Percentiles rank a stretch among this genome's conserved stretches.
Evolutionary conservation across 1,140 invertebrate genomes (phyloP).

Genomic region (Drosophila azteca): DNA sequence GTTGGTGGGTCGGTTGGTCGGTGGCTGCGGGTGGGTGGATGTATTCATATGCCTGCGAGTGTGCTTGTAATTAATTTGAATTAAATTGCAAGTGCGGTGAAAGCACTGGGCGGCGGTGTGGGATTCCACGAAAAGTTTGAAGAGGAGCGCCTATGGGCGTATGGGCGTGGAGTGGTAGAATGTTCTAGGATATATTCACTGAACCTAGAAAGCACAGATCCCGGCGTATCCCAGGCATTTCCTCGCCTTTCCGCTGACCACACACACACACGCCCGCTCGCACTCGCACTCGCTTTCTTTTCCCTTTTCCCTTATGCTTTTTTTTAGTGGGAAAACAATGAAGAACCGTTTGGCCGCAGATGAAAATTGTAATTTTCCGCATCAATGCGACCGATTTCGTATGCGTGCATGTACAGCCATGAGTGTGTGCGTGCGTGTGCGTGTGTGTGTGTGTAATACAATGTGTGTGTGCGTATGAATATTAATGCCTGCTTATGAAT

Average conservation of each 20-base stretch:
- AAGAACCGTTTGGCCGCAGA: conserved; percentile 40
- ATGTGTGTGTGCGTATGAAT: conserved; percentile 52
- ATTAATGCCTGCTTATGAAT: conserved; percentile 68
- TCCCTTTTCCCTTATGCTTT: conserved; percentile 10
- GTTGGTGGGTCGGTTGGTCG: no score
- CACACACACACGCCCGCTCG: no score
- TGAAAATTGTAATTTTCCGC: conserved; percentile 72
- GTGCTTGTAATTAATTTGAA: conserved; percentile 46
- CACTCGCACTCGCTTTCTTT: no score
- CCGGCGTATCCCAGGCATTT: no score
- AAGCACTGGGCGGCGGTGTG: not conserved
- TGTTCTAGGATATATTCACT: no score
- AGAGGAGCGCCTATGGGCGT: no score
- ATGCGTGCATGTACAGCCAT: not conserved
- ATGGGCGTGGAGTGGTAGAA: no score
- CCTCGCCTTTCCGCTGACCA: not conserved
- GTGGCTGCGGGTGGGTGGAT: not conserved
- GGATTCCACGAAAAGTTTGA: not conserved
- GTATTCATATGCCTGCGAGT: conserved; percentile 38
- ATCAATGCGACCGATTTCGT: conserved; percentile 4
- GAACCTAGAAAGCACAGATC: no score
- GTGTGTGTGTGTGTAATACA: not conserved
- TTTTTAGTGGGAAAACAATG: conserved; percentile 51
- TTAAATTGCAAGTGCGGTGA: conserved; percentile 28
- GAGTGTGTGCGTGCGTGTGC: no score